Base-by-base conservation (phyloP, 2,113 vertebrate genomes). In the Furnarius figulus region DNA sequence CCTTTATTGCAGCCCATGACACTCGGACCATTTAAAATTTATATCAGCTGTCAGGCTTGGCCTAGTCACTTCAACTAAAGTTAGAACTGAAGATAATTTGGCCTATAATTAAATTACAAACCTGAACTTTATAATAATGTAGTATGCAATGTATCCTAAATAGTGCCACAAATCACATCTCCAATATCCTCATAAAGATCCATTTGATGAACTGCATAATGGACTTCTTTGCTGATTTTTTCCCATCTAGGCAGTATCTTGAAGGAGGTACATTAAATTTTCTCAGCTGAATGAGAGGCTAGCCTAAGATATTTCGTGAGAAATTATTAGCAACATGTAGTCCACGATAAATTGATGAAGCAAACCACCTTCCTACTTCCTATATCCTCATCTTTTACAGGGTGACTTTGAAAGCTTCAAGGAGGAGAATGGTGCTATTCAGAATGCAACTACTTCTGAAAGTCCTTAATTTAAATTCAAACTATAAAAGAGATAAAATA, bases 61-160 rank as follows among this genome's bases (percentile, higher is more conserved):
- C 88, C 95, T 74, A 95, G 93, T 66, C 79, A 89, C 68, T 92
- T 84, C 4, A 13, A 78, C 85, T 94, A n/a, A 89, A 96, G 90
- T 87, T 94, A 94, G 93, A 94, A 92, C 24, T 87, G 87, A 75
- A 92, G 88, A 88, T 97, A 95, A 96, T 94, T 90, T 87, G 88
- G 76, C 30, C 73, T 53, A 90, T 92, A 95, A 97, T 96, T 96
- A 95, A 95, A 94, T 95, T 96, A 93, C 72, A 94, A 94, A 95
- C 70, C 92, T 97, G 96, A 96, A 96, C 96, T 96, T 96, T 94
- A 87, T 84, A 90, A 88, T 94, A 97, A 91, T 91, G 66, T 89
- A 72, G 39, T 73, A 95, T 87, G 91, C 87, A 90, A 56, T 42
- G 93, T 96, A 94, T 94, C 83, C 92, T 95, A 94, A 96, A 84